phyloP scores from a whole-genome alignment of 2,113 vertebrate species.

The Syrrhaptes paradoxus region DNA sequence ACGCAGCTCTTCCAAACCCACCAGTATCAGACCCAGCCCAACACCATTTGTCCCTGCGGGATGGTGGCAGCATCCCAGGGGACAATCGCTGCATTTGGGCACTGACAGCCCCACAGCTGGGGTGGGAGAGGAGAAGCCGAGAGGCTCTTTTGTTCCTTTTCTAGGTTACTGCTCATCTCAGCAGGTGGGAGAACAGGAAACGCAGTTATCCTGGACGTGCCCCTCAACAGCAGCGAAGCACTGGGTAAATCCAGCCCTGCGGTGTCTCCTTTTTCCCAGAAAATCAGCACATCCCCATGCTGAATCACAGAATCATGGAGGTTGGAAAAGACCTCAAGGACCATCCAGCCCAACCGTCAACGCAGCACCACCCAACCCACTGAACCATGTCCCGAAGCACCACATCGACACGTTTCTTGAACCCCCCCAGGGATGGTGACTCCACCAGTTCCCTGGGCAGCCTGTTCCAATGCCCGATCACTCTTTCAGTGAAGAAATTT shows the following conservation, averaged over 20 bases:
- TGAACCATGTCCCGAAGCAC: no score
- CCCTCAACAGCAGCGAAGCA: background rate
- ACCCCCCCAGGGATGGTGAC: no score
- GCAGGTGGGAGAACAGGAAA: background rate
- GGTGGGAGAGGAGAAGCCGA: rapidly evolving
- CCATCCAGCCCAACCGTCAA: no score
- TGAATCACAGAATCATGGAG: no score
- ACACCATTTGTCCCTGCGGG: rapidly evolving
- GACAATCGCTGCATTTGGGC: background rate
- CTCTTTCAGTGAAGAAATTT: no score
- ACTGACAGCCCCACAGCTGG: background rate
- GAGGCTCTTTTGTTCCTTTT: no score
- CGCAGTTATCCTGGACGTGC: background rate
- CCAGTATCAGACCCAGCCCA: background rate
- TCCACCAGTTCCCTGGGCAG: no score
- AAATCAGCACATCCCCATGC: no score
- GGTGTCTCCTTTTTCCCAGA: background rate
- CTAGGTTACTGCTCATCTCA: background rate
- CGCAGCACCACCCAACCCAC: no score
- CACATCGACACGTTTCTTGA: no score
- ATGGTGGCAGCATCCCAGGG: background rate
- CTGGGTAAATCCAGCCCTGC: rapidly evolving
- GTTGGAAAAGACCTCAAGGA: no score
- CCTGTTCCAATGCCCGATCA: no score
- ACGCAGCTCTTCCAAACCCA: background rate